Conservation (phyloP, 2,888 invertebrate species). For the Erynnis tages region DNA sequence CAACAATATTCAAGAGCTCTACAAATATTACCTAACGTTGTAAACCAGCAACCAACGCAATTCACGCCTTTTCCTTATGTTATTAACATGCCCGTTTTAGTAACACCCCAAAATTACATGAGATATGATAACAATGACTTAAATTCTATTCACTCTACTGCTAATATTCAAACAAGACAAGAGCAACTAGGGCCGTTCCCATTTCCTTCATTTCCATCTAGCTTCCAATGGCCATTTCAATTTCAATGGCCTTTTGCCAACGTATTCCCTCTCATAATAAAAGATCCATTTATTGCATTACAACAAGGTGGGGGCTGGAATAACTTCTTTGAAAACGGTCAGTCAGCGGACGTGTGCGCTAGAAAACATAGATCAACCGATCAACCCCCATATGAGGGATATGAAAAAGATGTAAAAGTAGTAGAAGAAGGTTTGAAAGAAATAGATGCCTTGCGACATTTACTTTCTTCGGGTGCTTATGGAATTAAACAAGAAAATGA, state of each 20-base stretch:
- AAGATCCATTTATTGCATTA: constrained; percentile 78
- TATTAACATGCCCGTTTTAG: constrained; percentile 57
- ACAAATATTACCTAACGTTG: constrained; percentile 30
- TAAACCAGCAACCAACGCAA: constrained; percentile 24
- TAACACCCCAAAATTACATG: constrained; percentile 43
- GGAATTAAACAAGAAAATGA: too few species aligned
- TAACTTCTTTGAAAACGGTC: constrained; percentile 82
- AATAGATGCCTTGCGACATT: too few species aligned
- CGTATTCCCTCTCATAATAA: constrained; percentile 80
- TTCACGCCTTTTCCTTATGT: constrained; percentile 48
- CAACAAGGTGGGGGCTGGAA: constrained; percentile 75
- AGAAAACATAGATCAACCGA: constrained; percentile 56
- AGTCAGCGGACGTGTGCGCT: constrained; percentile 76
- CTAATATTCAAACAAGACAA: constrained; percentile 51
- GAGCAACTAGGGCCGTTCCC: constrained; percentile 40
- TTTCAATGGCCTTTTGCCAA: constrained; percentile 76
- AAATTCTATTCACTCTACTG: constrained; percentile 38
- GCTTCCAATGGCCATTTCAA: constrained; percentile 45
- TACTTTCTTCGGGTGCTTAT: too few species aligned
- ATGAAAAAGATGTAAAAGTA: constrained; percentile 4
- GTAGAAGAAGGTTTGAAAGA: too few species aligned
- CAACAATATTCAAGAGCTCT: constrained; percentile 39
- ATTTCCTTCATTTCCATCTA: constrained; percentile 32
- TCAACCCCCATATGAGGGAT: too few species aligned
- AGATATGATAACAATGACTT: constrained; percentile 38